Evolutionary conservation across 2,888 invertebrate species (phyloP).

Genomic region (Ischnus inquisitorius): DNA sequence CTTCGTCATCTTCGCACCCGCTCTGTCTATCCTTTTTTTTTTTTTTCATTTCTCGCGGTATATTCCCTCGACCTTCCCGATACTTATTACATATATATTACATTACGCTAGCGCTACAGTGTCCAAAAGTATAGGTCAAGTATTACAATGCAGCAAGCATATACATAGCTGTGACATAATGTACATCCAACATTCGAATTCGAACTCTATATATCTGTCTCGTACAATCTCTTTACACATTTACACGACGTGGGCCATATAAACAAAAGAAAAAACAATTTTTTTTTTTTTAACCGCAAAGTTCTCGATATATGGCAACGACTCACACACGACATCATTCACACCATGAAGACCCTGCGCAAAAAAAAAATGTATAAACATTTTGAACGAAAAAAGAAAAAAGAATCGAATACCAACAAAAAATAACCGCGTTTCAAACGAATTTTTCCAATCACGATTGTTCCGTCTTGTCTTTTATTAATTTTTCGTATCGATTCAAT

Average conservation of each 20-base stretch:
- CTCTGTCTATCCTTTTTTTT: neutral
- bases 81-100: constrained; percentile 67
- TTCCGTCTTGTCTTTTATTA: neutral
- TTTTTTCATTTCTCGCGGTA: too few relatives aligned
- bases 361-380: constrained; percentile 29
- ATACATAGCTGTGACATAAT: constrained; percentile 67
- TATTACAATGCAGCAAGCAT: constrained; percentile 80
- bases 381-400: neutral
- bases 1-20: constrained; percentile 33
- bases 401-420: constrained; percentile 16
- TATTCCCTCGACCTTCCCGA: neutral
- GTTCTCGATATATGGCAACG: constrained; percentile 42
- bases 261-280: constrained; percentile 22
- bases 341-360: constrained; percentile 56
- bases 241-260: constrained; percentile 31
- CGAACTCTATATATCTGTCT: constrained; percentile 22
- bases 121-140: constrained; percentile 84
- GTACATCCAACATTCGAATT: constrained; percentile 59
- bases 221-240: constrained; percentile 18
- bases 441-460: too few relatives aligned
- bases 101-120: constrained; percentile 78
- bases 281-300: too few relatives aligned
- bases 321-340: constrained; percentile 35
- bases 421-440: constrained; percentile 12
- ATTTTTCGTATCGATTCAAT: neutral